Evolutionary conservation across 2,888 invertebrate species (phyloP).

Genomic region (Kuschelorhynchus macadamiae): DNA sequence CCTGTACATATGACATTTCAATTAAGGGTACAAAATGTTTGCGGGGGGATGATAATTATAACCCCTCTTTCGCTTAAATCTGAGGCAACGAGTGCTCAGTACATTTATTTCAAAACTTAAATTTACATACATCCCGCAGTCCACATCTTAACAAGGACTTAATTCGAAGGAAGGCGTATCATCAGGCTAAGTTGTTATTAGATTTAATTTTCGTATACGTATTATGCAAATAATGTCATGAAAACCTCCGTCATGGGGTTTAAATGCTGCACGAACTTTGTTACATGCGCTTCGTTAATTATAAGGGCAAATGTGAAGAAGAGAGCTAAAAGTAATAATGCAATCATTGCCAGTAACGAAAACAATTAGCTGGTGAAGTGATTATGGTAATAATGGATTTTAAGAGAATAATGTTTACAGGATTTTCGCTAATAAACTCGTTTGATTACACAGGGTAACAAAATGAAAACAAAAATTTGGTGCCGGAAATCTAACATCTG

Average conservation of each 20-base stretch:
- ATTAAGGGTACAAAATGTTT: too few relatives aligned
- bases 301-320: not conserved
- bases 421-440: too few relatives aligned
- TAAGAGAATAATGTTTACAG: constrained; percentile 6
- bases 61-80: constrained; percentile 44
- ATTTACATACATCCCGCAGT: constrained; percentile 59
- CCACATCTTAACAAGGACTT: constrained; percentile 60
- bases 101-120: constrained; percentile 55
- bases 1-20: too few relatives aligned
- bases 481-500: too few relatives aligned
- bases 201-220: constrained; percentile 54
- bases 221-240: constrained; percentile 51
- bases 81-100: constrained; percentile 42
- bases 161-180: constrained; percentile 58
- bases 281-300: constrained; percentile 33
- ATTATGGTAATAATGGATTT: constrained; percentile 28
- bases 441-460: too few relatives aligned
- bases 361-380: constrained; percentile 19
- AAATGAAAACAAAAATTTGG: too few relatives aligned
- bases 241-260: constrained; percentile 30
- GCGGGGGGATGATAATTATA: constrained; percentile 42
- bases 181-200: constrained; percentile 59
- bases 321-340: constrained; percentile 12
- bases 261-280: constrained; percentile 25
- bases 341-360: constrained; percentile 12